A percentile compares a stretch with the other conserved stretches of the same genome.
Evolutionary conservation across 2,113 vertebrate genomes (phyloP).

Genomic region (Microtus oregoni): DNA sequence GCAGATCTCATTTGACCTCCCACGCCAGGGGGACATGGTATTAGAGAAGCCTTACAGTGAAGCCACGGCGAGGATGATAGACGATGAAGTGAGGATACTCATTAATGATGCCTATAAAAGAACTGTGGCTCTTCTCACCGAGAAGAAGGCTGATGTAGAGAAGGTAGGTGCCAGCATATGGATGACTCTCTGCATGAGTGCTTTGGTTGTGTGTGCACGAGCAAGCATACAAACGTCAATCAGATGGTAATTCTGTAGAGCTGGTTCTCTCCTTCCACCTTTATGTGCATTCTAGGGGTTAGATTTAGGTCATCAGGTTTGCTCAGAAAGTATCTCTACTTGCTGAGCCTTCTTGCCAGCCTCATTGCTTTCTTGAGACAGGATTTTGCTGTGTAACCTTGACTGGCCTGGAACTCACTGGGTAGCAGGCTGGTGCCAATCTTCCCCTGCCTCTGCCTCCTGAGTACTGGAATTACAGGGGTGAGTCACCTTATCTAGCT

Average conservation of each 20-base stretch:
- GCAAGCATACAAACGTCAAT: background rate
- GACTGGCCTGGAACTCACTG: background rate
- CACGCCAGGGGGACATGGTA: slow-evolving; percentile 96
- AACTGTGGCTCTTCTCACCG: slow-evolving; percentile 90
- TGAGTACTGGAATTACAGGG: background rate
- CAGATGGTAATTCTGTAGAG: background rate
- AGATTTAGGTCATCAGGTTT: background rate
- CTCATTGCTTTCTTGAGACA: background rate
- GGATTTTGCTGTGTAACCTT: background rate
- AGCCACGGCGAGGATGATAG: slow-evolving; percentile 95
- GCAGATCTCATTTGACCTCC: slow-evolving; percentile 97
- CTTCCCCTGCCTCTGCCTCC: background rate
- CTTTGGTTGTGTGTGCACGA: background rate
- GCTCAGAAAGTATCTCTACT: background rate
- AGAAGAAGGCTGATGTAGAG: slow-evolving; percentile 94
- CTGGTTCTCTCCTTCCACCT: background rate
- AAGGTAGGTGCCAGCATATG: slow-evolving; percentile 87
- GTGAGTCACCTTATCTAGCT: background rate
- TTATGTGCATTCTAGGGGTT: background rate
- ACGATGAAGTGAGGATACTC: slow-evolving; percentile 93
- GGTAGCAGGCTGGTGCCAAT: background rate
- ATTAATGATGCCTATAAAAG: slow-evolving; percentile 92
- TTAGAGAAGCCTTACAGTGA: slow-evolving; percentile 99
- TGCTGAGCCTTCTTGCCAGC: background rate
- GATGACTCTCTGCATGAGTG: background rate